A percentile compares a stretch with the other conserved stretches of the same genome.
Evolutionary conservation across 2,113 vertebrate species (phyloP).

Genomic region (Rhegmatorhina hoffmannsi): DNA sequence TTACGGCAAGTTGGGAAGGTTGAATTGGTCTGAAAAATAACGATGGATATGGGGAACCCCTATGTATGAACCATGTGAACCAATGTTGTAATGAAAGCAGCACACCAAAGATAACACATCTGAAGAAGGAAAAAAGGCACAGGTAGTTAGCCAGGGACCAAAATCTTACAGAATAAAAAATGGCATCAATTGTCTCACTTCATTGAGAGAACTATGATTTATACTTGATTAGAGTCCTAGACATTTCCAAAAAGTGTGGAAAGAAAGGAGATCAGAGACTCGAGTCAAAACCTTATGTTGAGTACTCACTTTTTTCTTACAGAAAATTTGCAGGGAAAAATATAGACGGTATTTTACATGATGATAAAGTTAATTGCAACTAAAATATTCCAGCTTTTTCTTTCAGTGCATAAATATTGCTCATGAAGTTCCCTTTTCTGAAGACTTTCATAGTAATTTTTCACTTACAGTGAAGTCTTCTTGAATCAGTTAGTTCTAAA

Average conservation of each 20-base stretch:
- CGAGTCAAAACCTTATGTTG: neutral
- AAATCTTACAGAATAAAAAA: neutral
- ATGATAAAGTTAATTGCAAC: neutral
- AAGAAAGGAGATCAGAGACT: neutral
- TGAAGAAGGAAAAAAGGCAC: neutral
- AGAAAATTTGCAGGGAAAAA: neutral
- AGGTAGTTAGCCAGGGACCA: neutral
- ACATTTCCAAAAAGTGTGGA: neutral
- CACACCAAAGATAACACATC: neutral
- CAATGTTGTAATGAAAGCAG: neutral
- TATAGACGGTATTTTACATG: neutral
- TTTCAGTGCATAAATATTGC: neutral
- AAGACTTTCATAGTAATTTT: neutral
- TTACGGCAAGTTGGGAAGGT: neutral
- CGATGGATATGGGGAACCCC: neutral
- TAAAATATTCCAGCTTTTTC: neutral
- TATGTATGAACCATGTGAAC: neutral
- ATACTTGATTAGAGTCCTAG: neutral
- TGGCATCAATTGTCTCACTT: neutral
- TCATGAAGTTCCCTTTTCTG: neutral
- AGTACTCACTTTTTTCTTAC: neutral
- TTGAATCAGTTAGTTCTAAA: neutral
- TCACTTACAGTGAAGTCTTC: neutral
- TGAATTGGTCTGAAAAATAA: neutral
- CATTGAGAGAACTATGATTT: neutral